Evolutionary conservation across 2,888 invertebrate genomes (phyloP).

Genomic region (Phytoseiulus persimilis): DNA sequence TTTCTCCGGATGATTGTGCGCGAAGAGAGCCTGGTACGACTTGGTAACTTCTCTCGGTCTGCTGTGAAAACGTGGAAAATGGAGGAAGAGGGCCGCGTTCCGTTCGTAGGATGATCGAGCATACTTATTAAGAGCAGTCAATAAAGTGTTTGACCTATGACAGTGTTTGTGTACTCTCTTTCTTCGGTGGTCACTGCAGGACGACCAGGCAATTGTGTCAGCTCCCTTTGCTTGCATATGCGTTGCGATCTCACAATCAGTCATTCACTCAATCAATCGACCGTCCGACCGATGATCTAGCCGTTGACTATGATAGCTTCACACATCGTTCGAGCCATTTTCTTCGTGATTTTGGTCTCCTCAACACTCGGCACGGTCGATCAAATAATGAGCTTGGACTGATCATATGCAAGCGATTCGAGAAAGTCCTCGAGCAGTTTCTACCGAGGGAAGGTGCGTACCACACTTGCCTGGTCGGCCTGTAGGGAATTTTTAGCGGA

Average conservation of each 20-base stretch:
- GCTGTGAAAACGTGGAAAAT: not conserved
- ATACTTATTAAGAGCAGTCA: not conserved
- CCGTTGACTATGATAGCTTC: not conserved
- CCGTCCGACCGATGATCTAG: not conserved
- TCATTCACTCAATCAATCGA: not conserved
- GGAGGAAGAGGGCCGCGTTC: not conserved
- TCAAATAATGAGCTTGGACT: not conserved
- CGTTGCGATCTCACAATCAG: not conserved
- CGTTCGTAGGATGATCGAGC: not conserved
- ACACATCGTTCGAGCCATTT: not conserved
- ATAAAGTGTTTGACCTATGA: not conserved
- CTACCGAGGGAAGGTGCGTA: constrained; percentile 37
- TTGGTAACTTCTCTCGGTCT: not conserved
- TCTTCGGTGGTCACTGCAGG: constrained; percentile 37
- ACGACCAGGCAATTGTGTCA: constrained; percentile 32
- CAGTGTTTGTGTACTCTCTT: constrained; percentile 9
- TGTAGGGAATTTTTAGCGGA: not conserved
- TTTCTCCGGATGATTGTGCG: not conserved
- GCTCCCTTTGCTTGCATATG: constrained; percentile 29
- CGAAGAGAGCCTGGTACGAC: not conserved
- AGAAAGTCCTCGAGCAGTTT: constrained; percentile 36
- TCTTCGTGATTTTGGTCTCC: not conserved
- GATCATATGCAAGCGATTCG: constrained; percentile 24
- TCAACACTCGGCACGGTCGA: not conserved
- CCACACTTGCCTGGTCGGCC: constrained; percentile 38